These are phyloP conservation scores for Sapayoa aenigma DNA, from an alignment of 2,113 vertebrate genomes.

Conservation along the genomic window DNA sequence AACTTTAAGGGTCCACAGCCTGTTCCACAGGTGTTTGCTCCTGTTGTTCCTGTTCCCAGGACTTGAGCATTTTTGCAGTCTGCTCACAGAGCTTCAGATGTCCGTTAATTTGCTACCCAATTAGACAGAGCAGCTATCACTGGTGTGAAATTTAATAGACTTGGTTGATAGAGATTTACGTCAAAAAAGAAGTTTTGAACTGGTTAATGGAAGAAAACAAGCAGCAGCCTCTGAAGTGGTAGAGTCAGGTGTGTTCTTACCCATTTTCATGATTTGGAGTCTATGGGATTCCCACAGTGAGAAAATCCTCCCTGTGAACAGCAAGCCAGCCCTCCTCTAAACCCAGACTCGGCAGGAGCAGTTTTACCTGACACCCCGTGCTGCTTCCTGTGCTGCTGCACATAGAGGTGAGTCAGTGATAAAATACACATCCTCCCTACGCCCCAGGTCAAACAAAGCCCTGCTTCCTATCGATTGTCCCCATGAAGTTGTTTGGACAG, in stretches of 20 bases:
- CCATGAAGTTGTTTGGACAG: background rate
- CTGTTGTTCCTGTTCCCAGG: background rate
- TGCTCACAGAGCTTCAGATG: background rate
- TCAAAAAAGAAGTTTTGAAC: background rate
- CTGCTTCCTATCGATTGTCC: background rate
- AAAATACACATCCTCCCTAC: background rate
- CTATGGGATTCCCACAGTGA: background rate
- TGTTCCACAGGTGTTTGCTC: background rate
- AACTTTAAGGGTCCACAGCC: background rate
- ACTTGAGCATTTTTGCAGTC: background rate
- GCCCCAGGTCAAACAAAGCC: background rate
- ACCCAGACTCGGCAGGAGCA: background rate
- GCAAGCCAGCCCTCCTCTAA: background rate
- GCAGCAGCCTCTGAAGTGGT: background rate
- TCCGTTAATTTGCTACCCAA: background rate
- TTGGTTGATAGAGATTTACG: accelerated
- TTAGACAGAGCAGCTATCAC: background rate
- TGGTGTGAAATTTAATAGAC: background rate
- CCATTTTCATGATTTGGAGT: background rate
- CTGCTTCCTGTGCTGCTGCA: background rate
- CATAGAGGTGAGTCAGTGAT: background rate
- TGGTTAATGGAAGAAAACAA: background rate
- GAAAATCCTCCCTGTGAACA: background rate
- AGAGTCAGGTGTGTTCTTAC: background rate
- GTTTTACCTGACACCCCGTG: background rate